These are phyloP conservation scores for Achatina immaculata DNA, from an alignment of 1,140 invertebrate genomes.

Conservation along the genomic window DNA sequence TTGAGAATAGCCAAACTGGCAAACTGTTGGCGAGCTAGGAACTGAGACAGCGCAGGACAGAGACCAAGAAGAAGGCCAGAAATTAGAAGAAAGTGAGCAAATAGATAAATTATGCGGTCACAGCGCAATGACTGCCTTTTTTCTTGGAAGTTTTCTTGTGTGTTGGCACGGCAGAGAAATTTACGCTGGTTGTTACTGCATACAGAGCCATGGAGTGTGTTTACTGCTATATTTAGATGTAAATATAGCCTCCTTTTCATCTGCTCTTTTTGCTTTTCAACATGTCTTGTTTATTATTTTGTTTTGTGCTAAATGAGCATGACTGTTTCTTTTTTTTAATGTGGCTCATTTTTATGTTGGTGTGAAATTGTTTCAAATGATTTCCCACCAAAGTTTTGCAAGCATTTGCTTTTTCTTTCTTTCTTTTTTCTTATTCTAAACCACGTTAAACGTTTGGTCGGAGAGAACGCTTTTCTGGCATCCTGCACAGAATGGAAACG, in stretches of 20 bases:
- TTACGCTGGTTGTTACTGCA: background rate
- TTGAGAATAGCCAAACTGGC: too few relatives aligned
- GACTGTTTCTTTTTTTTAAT: background rate
- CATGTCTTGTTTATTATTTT: background rate
- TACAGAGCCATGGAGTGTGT: background rate
- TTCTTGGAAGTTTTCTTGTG: background rate
- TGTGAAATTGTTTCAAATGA: background rate
- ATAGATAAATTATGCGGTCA: conserved; percentile 1
- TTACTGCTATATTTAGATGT: background rate
- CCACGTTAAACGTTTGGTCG: background rate
- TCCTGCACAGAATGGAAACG: background rate
- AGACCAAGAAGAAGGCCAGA: too few relatives aligned
- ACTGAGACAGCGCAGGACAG: too few relatives aligned
- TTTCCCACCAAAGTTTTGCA: background rate
- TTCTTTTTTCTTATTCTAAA: background rate
- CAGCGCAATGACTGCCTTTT: background rate
- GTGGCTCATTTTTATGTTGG: conserved; percentile 4
- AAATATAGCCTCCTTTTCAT: background rate
- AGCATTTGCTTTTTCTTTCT: background rate
- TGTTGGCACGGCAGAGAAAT: background rate
- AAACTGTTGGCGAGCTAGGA: too few relatives aligned
- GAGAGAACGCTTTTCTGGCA: background rate
- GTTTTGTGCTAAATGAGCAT: background rate
- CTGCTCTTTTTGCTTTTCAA: background rate
- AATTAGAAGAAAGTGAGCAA: too few relatives aligned